Conservation (phyloP, 92 coral and sea anemone genomes). For the Heteractis magnifica region DNA sequence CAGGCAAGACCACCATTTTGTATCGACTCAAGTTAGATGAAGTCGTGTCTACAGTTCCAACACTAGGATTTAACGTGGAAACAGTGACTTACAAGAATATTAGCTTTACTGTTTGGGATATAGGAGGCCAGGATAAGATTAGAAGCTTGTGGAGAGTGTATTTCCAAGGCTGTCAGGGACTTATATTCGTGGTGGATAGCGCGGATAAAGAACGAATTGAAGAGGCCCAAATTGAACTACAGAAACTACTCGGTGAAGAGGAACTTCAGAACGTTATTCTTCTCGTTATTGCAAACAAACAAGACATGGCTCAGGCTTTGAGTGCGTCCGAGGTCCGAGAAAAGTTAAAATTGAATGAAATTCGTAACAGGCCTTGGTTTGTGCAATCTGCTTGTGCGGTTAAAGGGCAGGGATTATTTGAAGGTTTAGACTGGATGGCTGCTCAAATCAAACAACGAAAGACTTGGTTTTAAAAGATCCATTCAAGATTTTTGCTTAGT, state of each 20-base stretch:
- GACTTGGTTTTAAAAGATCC: slow-evolving; percentile 52
- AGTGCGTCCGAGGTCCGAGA: slow-evolving; percentile 87
- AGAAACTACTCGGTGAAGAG: slow-evolving; percentile 77
- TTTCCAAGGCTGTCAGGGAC: slow-evolving; percentile 86
- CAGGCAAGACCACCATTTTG: slow-evolving; percentile 95
- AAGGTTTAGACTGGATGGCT: slow-evolving; percentile 95
- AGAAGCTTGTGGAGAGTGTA: slow-evolving; percentile 93
- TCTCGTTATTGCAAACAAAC: slow-evolving; percentile 92
- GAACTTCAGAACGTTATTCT: slow-evolving; percentile 75
- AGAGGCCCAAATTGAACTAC: slow-evolving; percentile 75
- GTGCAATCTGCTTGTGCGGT: slow-evolving; percentile 93
- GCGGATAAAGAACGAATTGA: slow-evolving; percentile 84
- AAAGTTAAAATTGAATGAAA: slow-evolving; percentile 68
- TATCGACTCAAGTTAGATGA: slow-evolving; percentile 85
- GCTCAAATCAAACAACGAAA: slow-evolving; percentile 76
- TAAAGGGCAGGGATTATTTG: slow-evolving; percentile 88
- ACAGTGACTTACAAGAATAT: slow-evolving; percentile 89
- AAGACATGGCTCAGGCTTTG: slow-evolving; percentile 90
- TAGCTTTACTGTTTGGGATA: slow-evolving; percentile 97
- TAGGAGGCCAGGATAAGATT: slow-evolving; percentile 99
- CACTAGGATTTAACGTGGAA: slow-evolving; percentile 96
- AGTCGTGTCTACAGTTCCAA: slow-evolving; percentile 90
- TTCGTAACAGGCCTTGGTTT: slow-evolving; percentile 87
- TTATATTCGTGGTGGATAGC: slow-evolving; percentile 92
- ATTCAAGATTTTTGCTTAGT: not conserved